A percentile compares a stretch with the other conserved stretches of the same genome.
phyloP scores from a whole-genome alignment of 2,797 vertebrate species.

The Austrolebias charrua region DNA sequence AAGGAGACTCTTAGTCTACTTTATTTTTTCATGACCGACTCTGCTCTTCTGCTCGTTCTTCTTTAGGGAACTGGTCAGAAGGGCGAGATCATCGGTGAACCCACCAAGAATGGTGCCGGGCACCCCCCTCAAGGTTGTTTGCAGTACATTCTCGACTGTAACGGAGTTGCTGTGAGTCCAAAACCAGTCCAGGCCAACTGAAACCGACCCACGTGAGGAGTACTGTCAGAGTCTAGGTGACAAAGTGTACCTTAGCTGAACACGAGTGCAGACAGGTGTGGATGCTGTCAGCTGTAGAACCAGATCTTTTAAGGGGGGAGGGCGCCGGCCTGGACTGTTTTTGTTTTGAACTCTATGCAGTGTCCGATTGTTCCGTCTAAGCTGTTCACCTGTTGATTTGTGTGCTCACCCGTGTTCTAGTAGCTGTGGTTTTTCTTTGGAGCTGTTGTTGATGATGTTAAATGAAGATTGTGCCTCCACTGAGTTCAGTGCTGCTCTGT shows the following conservation, averaged over 20 bases:
- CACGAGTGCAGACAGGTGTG: constrained; percentile 80
- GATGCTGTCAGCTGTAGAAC: constrained; percentile 77
- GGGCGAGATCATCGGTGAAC: constrained; percentile 79
- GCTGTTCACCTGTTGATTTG: constrained; percentile 87
- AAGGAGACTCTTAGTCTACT: neutral
- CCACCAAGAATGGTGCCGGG: constrained; percentile 83
- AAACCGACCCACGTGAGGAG: constrained; percentile 28
- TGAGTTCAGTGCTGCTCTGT: constrained; percentile 87
- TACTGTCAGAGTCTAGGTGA: constrained; percentile 41
- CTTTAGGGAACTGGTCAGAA: constrained; percentile 86
- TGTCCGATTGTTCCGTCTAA: constrained; percentile 90
- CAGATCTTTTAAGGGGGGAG: constrained; percentile 56
- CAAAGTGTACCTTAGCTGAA: constrained; percentile 74
- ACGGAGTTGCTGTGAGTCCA: constrained; percentile 95
- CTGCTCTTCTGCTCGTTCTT: neutral
- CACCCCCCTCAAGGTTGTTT: constrained; percentile 96
- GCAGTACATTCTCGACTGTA: constrained; percentile 99
- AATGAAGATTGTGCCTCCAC: constrained; percentile 90
- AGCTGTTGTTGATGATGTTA: constrained; percentile 88
- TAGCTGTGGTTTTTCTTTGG: constrained; percentile 84
- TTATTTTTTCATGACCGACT: neutral
- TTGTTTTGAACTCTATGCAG: constrained; percentile 90
- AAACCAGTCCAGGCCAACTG: constrained; percentile 92
- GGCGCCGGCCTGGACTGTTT: constrained; percentile 89
- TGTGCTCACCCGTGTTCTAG: constrained; percentile 87